Evolutionary conservation across 2,888 invertebrate species (phyloP), one percentile per base, ranked within the genome.

Genomic region (Eupithecia vulgata): DNA sequence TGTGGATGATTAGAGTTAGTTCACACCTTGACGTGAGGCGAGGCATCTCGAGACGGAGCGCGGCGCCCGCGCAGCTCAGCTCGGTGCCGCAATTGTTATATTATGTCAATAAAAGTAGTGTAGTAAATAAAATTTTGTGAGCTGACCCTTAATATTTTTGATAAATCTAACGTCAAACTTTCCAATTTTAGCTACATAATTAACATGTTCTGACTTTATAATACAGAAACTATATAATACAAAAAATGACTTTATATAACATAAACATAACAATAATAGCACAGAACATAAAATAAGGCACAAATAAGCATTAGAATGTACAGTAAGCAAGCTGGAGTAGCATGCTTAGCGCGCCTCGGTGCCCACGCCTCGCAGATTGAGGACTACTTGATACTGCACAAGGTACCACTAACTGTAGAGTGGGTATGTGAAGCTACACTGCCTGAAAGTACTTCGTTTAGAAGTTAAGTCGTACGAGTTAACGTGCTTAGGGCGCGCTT

Each of bases 301-400:
- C 35, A 64, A 1, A n/a, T 64, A 61, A 10, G 21, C 21, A 64
- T 40, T 64, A 25, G 40, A 65, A 40, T 40, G 0, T 42, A 37
- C 40, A 42, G 64, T 40, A 37, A 67, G 37, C 67, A 68, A 48
- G 70, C 64, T 66, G 25, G 57, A 57, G 57, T 64, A 30, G 74
- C 48, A 69, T 48, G 66, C 69, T 68, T 40, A 37, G 34, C 75
- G 45, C 73, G 78, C 67, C 42, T 71, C 72, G 73, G 70, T 65
- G 74, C 74, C 59, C 77, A 35, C 78, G 75, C 70, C 78, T 78
- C 73, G 59, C 59, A 21, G 66, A 71, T 35, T 66, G 65, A 74
- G 71, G 67, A 61, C 57, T 67, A 45, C 68, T 59, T 40, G 30
- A 62, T 59, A 65, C 34, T 25, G 21, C 10, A 21, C 10, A n/a